Evolutionary conservation across 2,797 vertebrate genomes (phyloP).

Genomic region (Enteromius argenteus): DNA sequence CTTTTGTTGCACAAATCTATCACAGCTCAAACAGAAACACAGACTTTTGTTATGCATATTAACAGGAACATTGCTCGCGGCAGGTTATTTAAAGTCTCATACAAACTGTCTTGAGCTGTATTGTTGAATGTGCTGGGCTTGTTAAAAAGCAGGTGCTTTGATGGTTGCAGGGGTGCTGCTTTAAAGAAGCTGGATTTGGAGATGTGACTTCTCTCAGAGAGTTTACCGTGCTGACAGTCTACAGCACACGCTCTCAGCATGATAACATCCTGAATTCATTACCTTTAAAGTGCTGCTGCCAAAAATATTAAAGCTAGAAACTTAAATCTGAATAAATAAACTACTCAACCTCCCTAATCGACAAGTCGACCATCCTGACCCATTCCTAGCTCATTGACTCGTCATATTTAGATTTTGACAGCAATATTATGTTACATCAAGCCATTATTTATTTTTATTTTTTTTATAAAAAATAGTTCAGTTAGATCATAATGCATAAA

Average conservation of each 20-base stretch:
- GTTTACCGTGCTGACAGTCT: conserved; percentile 3
- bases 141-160: conserved; percentile 8
- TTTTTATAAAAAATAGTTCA: neutral
- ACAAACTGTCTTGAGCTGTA: neutral
- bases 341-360: neutral
- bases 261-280: conserved; percentile 14
- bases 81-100: conserved; percentile 1
- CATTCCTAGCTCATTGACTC: neutral
- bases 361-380: neutral
- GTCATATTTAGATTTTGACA: neutral
- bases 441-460: neutral
- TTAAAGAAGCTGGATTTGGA: conserved; percentile 20
- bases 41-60: neutral
- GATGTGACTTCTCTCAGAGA: conserved; percentile 17
- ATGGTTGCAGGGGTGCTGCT: neutral
- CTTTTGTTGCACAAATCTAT: neutral
- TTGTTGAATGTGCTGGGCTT: conserved; percentile 6
- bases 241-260: conserved; percentile 11
- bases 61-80: neutral
- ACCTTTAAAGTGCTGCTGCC: conserved; percentile 3
- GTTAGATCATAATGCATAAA: neutral
- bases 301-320: conserved; percentile 9
- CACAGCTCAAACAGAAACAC: neutral
- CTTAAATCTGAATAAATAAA: conserved; percentile 1
- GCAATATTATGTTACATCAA: neutral